Evolutionary conservation across 2,888 invertebrate genomes (phyloP).

Genomic region (Galerucella calmariensis): DNA sequence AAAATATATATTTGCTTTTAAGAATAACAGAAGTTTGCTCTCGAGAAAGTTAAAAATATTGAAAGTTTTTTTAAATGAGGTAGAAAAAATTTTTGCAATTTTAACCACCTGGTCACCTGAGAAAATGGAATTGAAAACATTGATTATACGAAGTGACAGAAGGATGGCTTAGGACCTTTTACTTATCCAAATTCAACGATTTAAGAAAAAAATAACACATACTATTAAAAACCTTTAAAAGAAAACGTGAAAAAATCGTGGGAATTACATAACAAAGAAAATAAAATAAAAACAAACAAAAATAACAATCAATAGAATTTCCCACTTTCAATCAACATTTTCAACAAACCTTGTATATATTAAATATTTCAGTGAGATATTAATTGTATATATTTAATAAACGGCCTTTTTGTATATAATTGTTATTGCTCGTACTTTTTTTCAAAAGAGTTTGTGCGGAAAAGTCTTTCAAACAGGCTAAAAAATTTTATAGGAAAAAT

Average conservation of each 20-base stretch:
- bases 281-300: conserved; percentile 9
- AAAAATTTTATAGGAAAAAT: not conserved
- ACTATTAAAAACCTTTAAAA: not conserved
- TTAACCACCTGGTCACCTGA: no score
- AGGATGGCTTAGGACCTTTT: no score
- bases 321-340: conserved; percentile 17
- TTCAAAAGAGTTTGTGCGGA: conserved; percentile 1
- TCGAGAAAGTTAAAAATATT: no score
- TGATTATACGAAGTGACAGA: no score
- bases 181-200: not conserved
- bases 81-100: no score
- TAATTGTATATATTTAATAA: not conserved
- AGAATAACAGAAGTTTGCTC: no score
- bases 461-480: not conserved
- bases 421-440: conserved; percentile 9
- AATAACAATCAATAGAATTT: conserved; percentile 15
- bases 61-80: no score
- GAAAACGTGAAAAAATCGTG: not conserved
- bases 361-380: not conserved
- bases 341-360: not conserved
- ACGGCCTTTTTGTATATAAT: conserved; percentile 10
- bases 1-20: no score
- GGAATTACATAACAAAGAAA: conserved; percentile 6
- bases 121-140: no score
- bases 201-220: not conserved